Base-by-base conservation (phyloP, 2,888 invertebrate species). In the Drosophila recens region DNA sequence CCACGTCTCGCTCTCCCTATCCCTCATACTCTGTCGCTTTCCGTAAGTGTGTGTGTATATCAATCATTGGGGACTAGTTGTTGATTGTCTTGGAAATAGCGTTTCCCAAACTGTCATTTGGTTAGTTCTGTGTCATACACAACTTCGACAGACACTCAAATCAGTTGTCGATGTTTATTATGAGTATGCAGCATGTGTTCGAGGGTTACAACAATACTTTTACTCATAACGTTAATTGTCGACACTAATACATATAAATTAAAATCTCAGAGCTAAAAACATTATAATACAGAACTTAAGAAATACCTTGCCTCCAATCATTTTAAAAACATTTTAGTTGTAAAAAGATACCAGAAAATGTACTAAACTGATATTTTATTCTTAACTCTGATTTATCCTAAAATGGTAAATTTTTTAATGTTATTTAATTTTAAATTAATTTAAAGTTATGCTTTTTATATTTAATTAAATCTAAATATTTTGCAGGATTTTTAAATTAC, bases 141-240 rank as follows among this genome's bases (percentile, higher is more conserved):
- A 27, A 53, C 66, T 48, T 52, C 63, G 77, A 77, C 77, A 78
- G 57, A 46, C 61, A 68, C 68, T 80, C 80, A 72, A 76, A 76
- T 77, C 68, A 68, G 65, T 46, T 63, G 63, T 65, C 54, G 51
- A 72, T 63, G 65, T 52, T 48, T 46, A 56, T 69, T 56, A 79
- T 66, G 54, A 52, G 40, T 27, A 49, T 63, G 52, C n/a, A 30
- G 30, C 49, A 56, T 52, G 53, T 13, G 23, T 36, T 33, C 71
- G 66, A 63, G 80, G 76, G 65, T 4, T 54, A 15, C 3, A 8
- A 36, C 6, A 6, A 13, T 9, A 51, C 48, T 73, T 73, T 13
- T 8, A 15, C 9, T 33, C 11, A 20, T 17, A 1, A 45, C 20
- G 1, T 48, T 15, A 10, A 9, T n/a, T 30, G 5, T 17, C 0